Evolutionary conservation across 2,797 vertebrate species (phyloP).

Genomic region (Diplodus puntazzo): DNA sequence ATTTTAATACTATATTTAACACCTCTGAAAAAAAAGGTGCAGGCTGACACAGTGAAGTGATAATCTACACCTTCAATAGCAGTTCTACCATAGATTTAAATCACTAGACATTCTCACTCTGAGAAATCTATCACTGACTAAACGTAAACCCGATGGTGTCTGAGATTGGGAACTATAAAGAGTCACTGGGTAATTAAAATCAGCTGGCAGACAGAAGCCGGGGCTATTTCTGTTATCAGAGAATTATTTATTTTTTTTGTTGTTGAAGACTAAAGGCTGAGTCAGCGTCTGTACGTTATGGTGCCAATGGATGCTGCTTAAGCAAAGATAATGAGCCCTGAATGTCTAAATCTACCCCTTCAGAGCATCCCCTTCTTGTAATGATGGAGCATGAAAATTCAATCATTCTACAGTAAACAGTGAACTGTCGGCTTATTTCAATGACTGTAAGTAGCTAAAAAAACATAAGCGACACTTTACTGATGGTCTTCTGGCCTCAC

Average conservation of each 20-base stretch:
- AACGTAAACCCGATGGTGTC: slow-evolving; percentile 5
- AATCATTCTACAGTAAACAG: slow-evolving; percentile 2
- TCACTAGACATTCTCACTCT: not conserved
- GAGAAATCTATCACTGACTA: not conserved
- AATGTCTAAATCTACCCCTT: not conserved
- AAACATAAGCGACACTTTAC: not conserved
- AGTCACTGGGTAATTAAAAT: slow-evolving; percentile 41
- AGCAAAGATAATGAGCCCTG: slow-evolving; percentile 24
- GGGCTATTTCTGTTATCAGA: slow-evolving; percentile 37
- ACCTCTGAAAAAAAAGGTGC: not conserved
- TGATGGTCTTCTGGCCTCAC: not conserved
- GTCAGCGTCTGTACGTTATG: slow-evolving; percentile 12
- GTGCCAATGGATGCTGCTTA: not conserved
- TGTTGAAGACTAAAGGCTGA: slow-evolving; percentile 29
- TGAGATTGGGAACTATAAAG: slow-evolving; percentile 26
- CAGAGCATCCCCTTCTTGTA: not conserved
- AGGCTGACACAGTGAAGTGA: not conserved
- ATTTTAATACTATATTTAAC: not conserved
- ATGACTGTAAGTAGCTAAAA: not conserved
- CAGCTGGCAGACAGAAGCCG: slow-evolving; percentile 41
- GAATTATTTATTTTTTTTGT: slow-evolving; percentile 23
- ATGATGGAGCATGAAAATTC: not conserved
- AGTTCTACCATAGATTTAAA: not conserved
- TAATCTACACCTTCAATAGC: not conserved
- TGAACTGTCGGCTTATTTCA: not conserved